phyloP scores from a whole-genome alignment of 1,140 invertebrate species.

The Linepithema humile region DNA sequence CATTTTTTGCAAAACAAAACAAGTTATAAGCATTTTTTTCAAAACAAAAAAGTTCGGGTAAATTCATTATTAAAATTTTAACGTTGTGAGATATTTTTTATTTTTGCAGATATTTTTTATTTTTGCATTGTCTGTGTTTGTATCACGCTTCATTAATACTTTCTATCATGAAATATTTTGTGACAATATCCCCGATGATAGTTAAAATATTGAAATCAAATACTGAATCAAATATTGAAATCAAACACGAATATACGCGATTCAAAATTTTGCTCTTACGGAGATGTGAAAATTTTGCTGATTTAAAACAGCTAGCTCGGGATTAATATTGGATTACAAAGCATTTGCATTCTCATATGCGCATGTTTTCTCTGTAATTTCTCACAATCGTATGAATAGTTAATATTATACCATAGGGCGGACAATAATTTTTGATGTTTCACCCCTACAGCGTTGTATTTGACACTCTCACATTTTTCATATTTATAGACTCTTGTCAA shows the following conservation, averaged over 20 bases:
- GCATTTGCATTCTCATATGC: background rate
- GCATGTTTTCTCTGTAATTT: background rate
- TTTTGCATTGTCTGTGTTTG: background rate
- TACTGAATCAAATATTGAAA: background rate
- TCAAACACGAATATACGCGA: background rate
- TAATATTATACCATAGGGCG: background rate
- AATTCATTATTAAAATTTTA: background rate
- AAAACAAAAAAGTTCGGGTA: background rate
- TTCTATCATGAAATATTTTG: background rate
- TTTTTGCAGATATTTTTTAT: background rate
- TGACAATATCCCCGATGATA: background rate
- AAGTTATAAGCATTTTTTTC: background rate
- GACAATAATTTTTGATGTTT: background rate
- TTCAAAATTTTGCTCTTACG: background rate
- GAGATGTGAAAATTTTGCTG: background rate
- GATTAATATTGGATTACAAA: slow-evolving; percentile 5
- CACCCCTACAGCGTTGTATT: background rate
- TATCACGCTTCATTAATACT: background rate
- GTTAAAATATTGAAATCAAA: background rate
- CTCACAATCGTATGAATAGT: background rate
- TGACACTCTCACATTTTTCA: background rate
- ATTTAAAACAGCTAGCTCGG: background rate
- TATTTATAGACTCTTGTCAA: background rate
- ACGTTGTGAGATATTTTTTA: background rate
- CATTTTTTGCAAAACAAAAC: too few relatives aligned